Evolutionary conservation across 2,888 invertebrate species (phyloP), one percentile per base, ranked within the genome.

Genomic region (Heterodera filipjevi): DNA sequence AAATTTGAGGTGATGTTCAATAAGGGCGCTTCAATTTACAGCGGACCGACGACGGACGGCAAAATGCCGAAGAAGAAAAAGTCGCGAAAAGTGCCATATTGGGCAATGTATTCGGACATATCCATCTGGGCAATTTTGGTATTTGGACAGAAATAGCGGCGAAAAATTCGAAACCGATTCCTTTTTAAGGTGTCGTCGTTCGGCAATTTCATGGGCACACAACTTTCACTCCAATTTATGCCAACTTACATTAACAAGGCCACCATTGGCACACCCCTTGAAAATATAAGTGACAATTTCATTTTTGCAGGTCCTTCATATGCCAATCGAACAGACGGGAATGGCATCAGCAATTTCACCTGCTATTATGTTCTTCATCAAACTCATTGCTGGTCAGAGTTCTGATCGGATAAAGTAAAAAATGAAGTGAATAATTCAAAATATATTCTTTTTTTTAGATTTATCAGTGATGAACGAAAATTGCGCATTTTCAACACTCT

Each of bases 171-270:
- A 71, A 71, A 49, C n/a, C n/a, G n/a, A 32, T 19, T 19, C 6
- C 2, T 72, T 39, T 3, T 44, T 73, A n/a, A 73, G 44, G 75
- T 88, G 22, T 87, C 88, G 10, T 87, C 87, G 3, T 82, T 87
- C n/a, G 88, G 88, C 3, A 87, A 88, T 79, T 83, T 88, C 30
- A 83, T 88, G 35, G 88, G 88, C 19, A 86, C 87, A 46, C 88
- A 86, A 81, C 80, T 86, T 27, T 81, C 81, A 59, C 80, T 84
- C 33, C 84, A 84, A 71, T 85, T 84, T 66, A 84, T 84, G 78
- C 83, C 84, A n/a, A 84, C 85, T 19, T 82, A 84, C 59, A 83
- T 84, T 64, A 83, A 85, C 72, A 82, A 84, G 71, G 81, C 68
- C 33, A 66, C 3, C 32, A 30, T 30, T 66, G 33, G 32, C 32